Evolutionary conservation across 2,888 invertebrate species (phyloP).

Genomic region (Hyposoter didymator): DNA sequence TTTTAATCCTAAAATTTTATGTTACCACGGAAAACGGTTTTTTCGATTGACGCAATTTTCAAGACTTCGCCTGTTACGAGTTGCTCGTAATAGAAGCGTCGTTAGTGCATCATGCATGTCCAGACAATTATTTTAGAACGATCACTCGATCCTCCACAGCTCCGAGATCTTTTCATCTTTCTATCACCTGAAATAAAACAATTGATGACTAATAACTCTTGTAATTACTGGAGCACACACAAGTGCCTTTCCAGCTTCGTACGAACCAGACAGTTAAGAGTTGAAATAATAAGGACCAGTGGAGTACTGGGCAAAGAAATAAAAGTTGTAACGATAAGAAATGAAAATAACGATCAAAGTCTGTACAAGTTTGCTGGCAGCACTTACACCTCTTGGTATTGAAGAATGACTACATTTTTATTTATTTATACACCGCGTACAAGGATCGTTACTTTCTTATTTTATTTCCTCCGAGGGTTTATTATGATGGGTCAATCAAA

Average conservation of each 20-base stretch:
- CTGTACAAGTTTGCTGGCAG: slow-evolving; percentile 8
- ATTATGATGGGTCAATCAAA: slow-evolving; percentile 10
- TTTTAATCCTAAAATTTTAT: not conserved
- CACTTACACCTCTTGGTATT: not conserved
- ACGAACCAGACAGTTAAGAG: not conserved
- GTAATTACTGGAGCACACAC: slow-evolving; percentile 9
- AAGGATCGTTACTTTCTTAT: not conserved
- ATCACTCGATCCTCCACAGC: not conserved
- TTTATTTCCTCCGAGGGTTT: not conserved
- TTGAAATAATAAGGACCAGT: not conserved
- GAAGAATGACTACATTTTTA: not conserved
- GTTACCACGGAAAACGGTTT: not conserved
- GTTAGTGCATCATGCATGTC: not conserved
- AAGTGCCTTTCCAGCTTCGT: not conserved
- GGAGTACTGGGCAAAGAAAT: not conserved
- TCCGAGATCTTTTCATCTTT: not conserved
- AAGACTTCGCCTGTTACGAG: not conserved
- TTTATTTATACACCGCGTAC: not conserved
- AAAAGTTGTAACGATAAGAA: slow-evolving; percentile 30
- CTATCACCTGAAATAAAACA: not conserved
- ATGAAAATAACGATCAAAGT: slow-evolving; percentile 28
- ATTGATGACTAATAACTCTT: slow-evolving; percentile 24
- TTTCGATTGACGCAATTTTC: not conserved
- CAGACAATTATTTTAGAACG: not conserved
- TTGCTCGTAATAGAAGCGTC: not conserved